Evolutionary conservation across 1,140 invertebrate genomes (phyloP).

Genomic region (Schmidtea mediterranea): DNA sequence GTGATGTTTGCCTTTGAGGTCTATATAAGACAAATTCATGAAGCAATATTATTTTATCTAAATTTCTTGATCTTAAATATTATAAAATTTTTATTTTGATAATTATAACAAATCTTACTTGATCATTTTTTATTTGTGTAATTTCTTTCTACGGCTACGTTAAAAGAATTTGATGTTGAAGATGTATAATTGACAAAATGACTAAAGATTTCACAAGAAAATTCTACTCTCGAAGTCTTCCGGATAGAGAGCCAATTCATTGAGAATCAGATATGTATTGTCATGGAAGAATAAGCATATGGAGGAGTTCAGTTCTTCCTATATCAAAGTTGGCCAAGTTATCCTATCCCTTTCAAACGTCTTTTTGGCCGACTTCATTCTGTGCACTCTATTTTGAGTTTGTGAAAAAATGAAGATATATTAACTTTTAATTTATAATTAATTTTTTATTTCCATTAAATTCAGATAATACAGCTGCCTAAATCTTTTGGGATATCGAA

Average conservation of each 20-base stretch:
- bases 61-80: no score
- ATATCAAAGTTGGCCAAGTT: slow-evolving; percentile 14
- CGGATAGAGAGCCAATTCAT: slow-evolving; percentile 7
- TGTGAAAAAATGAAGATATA: no score
- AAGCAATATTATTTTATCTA: no score
- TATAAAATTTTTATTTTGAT: no score
- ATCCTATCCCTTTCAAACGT: slow-evolving; percentile 13
- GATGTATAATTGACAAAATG: slow-evolving; percentile 15
- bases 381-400: no score
- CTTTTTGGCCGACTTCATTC: no score
- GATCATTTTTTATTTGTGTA: slow-evolving; percentile 10
- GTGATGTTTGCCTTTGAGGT: no score
- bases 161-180: slow-evolving; percentile 12
- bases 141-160: slow-evolving; percentile 11
- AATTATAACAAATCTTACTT: slow-evolving; percentile 6
- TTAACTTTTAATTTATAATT: no score
- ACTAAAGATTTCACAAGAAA: slow-evolving; percentile 13
- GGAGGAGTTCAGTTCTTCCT: slow-evolving; percentile 11
- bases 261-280: slow-evolving; percentile 13
- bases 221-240: slow-evolving; percentile 4
- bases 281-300: slow-evolving; percentile 13
- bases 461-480: no score
- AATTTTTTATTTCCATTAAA: no score
- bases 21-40: no score
- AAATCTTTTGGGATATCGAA: no score